Conservation (phyloP, 1,140 invertebrate genomes). For the Adelges cooleyi region DNA sequence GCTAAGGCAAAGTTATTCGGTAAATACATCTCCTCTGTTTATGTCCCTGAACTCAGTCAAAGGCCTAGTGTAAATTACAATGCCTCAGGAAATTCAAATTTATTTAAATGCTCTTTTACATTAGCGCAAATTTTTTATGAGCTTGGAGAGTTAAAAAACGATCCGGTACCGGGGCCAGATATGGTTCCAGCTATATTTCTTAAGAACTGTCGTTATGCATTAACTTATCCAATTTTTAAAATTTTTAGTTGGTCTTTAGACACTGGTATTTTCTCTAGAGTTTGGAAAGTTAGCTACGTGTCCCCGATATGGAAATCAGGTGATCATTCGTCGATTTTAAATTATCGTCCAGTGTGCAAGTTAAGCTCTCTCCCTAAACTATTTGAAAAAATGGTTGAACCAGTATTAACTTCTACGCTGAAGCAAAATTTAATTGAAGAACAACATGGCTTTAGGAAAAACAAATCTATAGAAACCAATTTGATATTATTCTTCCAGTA, state of each 20-base stretch:
- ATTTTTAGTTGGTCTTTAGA: constrained; percentile 9
- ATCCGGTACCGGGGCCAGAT: background rate
- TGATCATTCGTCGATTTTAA: background rate
- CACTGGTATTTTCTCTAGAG: background rate
- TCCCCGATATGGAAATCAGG: constrained; percentile 7
- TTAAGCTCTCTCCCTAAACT: constrained; percentile 1
- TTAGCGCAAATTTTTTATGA: no score
- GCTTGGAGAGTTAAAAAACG: no score
- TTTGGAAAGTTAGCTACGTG: background rate
- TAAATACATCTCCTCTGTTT: background rate
- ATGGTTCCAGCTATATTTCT: constrained; percentile 1
- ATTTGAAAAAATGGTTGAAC: background rate
- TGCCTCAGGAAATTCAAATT: no score
- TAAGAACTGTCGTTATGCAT: background rate
- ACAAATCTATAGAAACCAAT: background rate
- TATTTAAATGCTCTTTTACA: no score
- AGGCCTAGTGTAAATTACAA: no score
- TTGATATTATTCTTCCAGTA: background rate
- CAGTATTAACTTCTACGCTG: background rate
- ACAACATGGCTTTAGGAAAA: background rate
- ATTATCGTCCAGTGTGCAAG: constrained; percentile 5
- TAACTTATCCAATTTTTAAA: background rate
- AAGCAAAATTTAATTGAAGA: background rate
- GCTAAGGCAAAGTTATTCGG: background rate
- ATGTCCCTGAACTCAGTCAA: no score